These are phyloP conservation scores for Protula sp. DNA, from an alignment of 2,888 invertebrate genomes.

Conservation along the genomic window DNA sequence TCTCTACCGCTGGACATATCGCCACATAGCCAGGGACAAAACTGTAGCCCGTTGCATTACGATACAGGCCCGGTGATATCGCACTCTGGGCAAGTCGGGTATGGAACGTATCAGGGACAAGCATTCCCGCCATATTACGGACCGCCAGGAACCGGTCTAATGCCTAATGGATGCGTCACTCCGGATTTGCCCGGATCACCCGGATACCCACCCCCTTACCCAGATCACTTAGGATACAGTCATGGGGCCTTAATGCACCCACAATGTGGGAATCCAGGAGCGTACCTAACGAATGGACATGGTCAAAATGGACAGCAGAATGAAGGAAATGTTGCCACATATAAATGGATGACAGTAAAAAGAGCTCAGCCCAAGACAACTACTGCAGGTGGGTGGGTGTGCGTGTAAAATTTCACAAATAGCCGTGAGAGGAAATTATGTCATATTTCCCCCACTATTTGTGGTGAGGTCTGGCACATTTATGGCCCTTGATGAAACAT, in stretches of 20 bases:
- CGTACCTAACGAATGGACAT: neutral
- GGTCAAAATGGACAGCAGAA: neutral
- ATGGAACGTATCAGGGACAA: neutral
- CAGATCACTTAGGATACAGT: neutral
- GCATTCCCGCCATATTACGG: neutral
- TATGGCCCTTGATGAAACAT: too few relatives aligned
- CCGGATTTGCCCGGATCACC: neutral
- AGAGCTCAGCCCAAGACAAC: conserved; percentile 92
- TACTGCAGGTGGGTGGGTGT: conserved; percentile 28
- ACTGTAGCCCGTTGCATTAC: neutral
- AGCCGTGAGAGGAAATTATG: too few relatives aligned
- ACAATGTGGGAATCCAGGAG: neutral
- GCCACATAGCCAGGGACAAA: neutral
- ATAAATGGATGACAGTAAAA: conserved; percentile 99
- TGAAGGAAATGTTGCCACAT: conserved; percentile 68
- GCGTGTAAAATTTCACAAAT: too few relatives aligned
- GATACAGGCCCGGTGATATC: neutral
- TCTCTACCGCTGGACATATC: neutral
- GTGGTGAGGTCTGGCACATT: too few relatives aligned
- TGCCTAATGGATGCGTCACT: neutral
- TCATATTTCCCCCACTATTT: too few relatives aligned
- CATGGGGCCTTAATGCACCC: neutral
- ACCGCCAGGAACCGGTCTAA: neutral
- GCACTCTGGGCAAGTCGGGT: neutral
- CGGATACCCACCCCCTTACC: conserved; percentile 1